Base-by-base conservation (phyloP, 2,888 invertebrate genomes). In the Rhodophaea formosa region DNA sequence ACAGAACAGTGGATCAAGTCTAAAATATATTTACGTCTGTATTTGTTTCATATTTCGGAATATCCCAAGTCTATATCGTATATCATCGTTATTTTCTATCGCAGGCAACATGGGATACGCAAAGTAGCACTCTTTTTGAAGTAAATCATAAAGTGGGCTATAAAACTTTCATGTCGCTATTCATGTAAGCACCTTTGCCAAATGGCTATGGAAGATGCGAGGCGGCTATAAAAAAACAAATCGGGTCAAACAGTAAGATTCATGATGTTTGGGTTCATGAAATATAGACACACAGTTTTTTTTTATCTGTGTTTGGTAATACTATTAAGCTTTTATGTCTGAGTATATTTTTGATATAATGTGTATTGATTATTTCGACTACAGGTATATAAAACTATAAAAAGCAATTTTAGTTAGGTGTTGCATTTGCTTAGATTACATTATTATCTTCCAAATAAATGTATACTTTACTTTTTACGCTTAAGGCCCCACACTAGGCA, bases 161-260 rank as follows among this genome's bases (percentile, higher is more conserved):
- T 61, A 61, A 63, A 63, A 63, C 51, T 61, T 56, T 60, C 59
- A 63, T 60, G 63, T 46, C 53, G 58, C 58, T 57, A 57, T 61
- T 56, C 57, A 47, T 52, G 60, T 63, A 56, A 63, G 59, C 58
- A 59, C 58, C 59, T 59, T 49, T 57, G 57, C 56, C 61, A 57
- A 63, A 57, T 49, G 55, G 59, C 52, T 59, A 53, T 58, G 51
- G 10, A 45, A 55, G 32, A 45, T 45, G 54, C 54, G 30, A 17
- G 46, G 10, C 16, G 51, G 16, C 17, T 35, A 45, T 45, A 55
- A 45, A 55, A 52, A 53, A 43, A 54, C 32, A 15, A 54, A 44
- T 45, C 32, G 44, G 45, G 53, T 44, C 32, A 44, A 16, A 30
- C 16, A 17, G 17, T 17, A 39, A 17, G 23, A 53, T 53, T 51